phyloP scores from a whole-genome alignment of 2,113 vertebrate species.

The Synchiropus splendidus region DNA sequence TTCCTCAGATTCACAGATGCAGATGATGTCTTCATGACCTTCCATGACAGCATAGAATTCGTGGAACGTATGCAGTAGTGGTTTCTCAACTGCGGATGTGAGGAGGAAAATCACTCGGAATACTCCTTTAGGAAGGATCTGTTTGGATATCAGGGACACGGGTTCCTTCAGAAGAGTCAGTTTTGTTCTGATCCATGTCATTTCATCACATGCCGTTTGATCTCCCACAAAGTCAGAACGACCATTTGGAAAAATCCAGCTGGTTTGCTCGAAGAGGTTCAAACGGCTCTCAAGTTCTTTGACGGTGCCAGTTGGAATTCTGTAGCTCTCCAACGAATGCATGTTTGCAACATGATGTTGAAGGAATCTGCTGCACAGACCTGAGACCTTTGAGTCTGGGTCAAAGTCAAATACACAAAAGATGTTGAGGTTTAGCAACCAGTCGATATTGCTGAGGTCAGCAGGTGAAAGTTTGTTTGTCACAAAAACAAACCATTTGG shows the following conservation, averaged over 20 bases:
- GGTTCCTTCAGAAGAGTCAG: slow-evolving; percentile 39
- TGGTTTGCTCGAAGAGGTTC: slow-evolving; percentile 49
- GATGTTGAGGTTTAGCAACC: slow-evolving; percentile 60
- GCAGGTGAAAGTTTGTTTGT: slow-evolving; percentile 50
- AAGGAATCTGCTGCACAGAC: slow-evolving; percentile 49
- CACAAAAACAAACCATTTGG: slow-evolving; percentile 57
- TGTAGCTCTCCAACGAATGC: slow-evolving; percentile 57
- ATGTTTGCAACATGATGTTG: slow-evolving; percentile 39
- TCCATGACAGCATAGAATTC: slow-evolving; percentile 68
- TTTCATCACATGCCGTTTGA: slow-evolving; percentile 44
- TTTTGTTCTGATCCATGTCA: slow-evolving; percentile 53
- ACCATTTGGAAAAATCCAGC: slow-evolving; percentile 74
- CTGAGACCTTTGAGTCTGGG: slow-evolving; percentile 53
- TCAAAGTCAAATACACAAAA: slow-evolving; percentile 75
- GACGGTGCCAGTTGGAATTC: slow-evolving; percentile 20
- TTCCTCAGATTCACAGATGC: slow-evolving; percentile 52
- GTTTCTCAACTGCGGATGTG: slow-evolving; percentile 53
- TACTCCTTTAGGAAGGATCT: slow-evolving; percentile 27
- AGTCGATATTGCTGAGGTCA: slow-evolving; percentile 41
- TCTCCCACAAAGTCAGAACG: slow-evolving; percentile 41
- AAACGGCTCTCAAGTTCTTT: slow-evolving; percentile 13
- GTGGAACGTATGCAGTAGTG: slow-evolving; percentile 54
- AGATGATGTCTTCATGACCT: slow-evolving; percentile 45
- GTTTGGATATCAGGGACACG: slow-evolving; percentile 62
- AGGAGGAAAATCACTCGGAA: slow-evolving; percentile 65